Evolutionary conservation across 2,113 vertebrate genomes (phyloP), one percentile per base, ranked within the genome.

Genomic region (Pygathrix nemaeus): DNA sequence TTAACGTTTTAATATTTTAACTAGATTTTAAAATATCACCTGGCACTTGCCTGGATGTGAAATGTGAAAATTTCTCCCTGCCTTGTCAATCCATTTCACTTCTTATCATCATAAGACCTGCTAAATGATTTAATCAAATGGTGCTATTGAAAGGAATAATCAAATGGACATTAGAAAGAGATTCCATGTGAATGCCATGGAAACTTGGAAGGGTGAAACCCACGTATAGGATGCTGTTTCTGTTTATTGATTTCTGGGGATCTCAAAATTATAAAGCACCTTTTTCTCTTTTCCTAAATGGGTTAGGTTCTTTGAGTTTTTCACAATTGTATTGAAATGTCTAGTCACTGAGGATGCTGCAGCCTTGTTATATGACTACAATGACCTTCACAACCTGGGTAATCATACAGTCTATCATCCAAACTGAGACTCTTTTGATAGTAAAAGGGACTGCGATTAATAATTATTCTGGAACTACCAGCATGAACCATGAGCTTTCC

Each of bases 1-100:
- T 57, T 93, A 64, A 57, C 30, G 45, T 68, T 89, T 94, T 52
- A 57, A 79, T 61, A 50, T 90, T 94, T 93, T 93, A 84, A 48
- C 83, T 96, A 88, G 12, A 25, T 86, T 94, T 89, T 48, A 73
- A 94, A 86, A 73, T 82, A 55, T 66, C 25, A 55, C 8, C 81
- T 75, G 73, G 48, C 23, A 55, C 25, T 92, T 89, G 52, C 7
- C 21, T n/a, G 35, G 8, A 40, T 78, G 27, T 21, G 3, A 88
- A 88, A 78, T 66, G 30, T 45, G 23, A 40, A 92, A 72, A 86
- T 79, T 78, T 75, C 35, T 79, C 43, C 8, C 66, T 87, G 3
- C 66, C 30, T 59, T 87, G 57, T 84, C 48, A 27, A 17, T 87
- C 79, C 68, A 72, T 40, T 38, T 43, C 5, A 6, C 38, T 20